A percentile compares a stretch with the other conserved stretches of the same genome.
Evolutionary conservation across 1,140 invertebrate genomes (phyloP).

Genomic region (Heliconius hewitsoni): DNA sequence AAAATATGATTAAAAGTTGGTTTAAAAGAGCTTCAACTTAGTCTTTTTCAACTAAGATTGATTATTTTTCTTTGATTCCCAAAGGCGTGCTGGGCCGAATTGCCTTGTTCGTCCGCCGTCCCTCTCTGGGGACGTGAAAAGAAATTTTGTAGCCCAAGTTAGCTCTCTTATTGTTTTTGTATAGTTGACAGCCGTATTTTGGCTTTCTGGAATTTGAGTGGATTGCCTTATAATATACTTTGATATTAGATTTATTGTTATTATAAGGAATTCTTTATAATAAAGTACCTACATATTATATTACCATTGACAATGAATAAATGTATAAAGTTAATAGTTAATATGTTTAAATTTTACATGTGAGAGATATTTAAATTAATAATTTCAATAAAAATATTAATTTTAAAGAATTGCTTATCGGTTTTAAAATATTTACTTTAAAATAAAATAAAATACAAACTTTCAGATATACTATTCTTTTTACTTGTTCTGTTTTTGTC

Average conservation of each 20-base stretch:
- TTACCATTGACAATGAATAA: too few species aligned
- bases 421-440: too few species aligned
- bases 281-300: too few species aligned
- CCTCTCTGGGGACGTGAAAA: slow-evolving; percentile 12
- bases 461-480: too few species aligned
- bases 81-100: slow-evolving; percentile 22
- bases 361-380: too few species aligned
- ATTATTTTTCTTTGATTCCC: slow-evolving; percentile 32
- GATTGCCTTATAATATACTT: neutral
- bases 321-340: too few species aligned
- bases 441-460: too few species aligned
- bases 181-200: slow-evolving; percentile 1
- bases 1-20: slow-evolving; percentile 20
- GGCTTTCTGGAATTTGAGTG: neutral
- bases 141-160: slow-evolving; percentile 21
- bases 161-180: slow-evolving; percentile 24
- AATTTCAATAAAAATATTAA: too few species aligned
- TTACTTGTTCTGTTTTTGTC: too few species aligned
- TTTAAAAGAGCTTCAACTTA: neutral
- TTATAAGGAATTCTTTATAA: too few species aligned
- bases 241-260: neutral
- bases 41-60: slow-evolving; percentile 21
- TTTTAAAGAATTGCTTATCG: too few species aligned
- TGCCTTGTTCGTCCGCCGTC: slow-evolving; percentile 15
- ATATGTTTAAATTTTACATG: too few species aligned